Evolutionary conservation across 2,888 invertebrate species (phyloP), one percentile per base, ranked within the genome.

Genomic region (Dryococelus australis): DNA sequence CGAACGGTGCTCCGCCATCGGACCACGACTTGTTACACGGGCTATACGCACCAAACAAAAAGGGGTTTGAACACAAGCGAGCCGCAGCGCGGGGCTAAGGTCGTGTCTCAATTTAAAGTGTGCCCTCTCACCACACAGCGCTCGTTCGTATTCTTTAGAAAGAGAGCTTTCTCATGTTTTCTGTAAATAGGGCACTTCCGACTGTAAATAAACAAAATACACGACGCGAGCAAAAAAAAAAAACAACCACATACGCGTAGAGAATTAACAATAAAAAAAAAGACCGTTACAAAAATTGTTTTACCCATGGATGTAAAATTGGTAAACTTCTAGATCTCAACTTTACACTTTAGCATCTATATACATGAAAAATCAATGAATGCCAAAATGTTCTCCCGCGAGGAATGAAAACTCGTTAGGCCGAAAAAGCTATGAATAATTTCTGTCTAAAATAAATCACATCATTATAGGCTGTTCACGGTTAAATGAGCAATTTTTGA

Each of bases 21-120:
- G 65, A 8, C 65, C 65, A 65, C n/a, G n/a, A 20, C 65, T 3
- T n/a, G 24, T 65, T 65, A 20, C 65, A 65, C 65, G 65, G 65
- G 65, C n/a, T 65, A 20, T 65, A 65, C 20, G 65, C 16, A 24
- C 65, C 65, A 20, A 65, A 12, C 12, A 12, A 51, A 51, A 20
- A 12, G 51, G 8, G n/a, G 65, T 9, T 65, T 20, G 65, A 65
- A n/a, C 65, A 65, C 10, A 10, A 24, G 20, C n/a, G 65, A 8
- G 51, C 51, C 51, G 65, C 16, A n/a, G 65, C 65, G 20, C 65
- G n/a, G 65, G 65, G 13, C 24, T 24, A 65, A 65, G 65, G 65
- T 65, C 65, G 65, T 65, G 65, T 65, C 65, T 65, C 65, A 65
- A 65, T 65, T 65, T 65, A 65, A 65, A 65, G 65, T 12, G 65